These are phyloP conservation scores for Lycophotia porphyrea DNA, from an alignment of 2,888 invertebrate genomes.

Conservation along the genomic window DNA sequence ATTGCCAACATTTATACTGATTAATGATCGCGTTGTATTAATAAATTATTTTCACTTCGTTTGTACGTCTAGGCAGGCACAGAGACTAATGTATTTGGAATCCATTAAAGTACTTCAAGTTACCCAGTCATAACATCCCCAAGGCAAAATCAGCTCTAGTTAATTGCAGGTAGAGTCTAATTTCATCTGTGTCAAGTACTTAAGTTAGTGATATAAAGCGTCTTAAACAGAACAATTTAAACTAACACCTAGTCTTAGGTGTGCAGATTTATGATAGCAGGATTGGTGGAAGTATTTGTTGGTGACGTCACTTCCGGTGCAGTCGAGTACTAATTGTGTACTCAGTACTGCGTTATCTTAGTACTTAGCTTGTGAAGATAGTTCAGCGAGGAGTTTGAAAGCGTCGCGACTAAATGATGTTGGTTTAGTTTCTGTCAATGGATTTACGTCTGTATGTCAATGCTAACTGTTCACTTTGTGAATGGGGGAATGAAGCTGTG, in stretches of 20 bases:
- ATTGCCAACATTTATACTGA: slow-evolving; percentile 62
- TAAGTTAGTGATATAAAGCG: slow-evolving; percentile 66
- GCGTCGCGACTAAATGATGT: slow-evolving; percentile 49
- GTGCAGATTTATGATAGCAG: slow-evolving; percentile 70
- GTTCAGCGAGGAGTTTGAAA: slow-evolving; percentile 43
- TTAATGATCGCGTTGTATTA: slow-evolving; percentile 65
- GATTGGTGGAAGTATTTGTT: slow-evolving; percentile 61
- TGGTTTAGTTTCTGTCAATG: slow-evolving; percentile 47
- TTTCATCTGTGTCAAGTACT: slow-evolving; percentile 55
- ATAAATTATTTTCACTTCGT: slow-evolving; percentile 69
- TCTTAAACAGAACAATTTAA: slow-evolving; percentile 73
- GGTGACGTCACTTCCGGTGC: slow-evolving; percentile 61
- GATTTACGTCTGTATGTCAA: slow-evolving; percentile 47
- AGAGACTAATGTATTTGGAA: slow-evolving; percentile 74
- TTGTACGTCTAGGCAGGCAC: slow-evolving; percentile 64
- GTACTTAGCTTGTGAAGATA: slow-evolving; percentile 49
- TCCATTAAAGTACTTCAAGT: slow-evolving; percentile 71
- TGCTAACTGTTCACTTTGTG: slow-evolving; percentile 18
- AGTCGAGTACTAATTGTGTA: slow-evolving; percentile 52
- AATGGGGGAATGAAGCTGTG: slow-evolving; percentile 28
- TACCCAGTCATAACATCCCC: slow-evolving; percentile 37
- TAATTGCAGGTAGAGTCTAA: slow-evolving; percentile 29
- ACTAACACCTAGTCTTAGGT: slow-evolving; percentile 76
- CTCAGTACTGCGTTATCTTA: slow-evolving; percentile 50
- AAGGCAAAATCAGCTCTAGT: slow-evolving; percentile 51